phyloP scores from a whole-genome alignment of 2,113 vertebrate genomes.

The Lepisosteus osseus region DNA sequence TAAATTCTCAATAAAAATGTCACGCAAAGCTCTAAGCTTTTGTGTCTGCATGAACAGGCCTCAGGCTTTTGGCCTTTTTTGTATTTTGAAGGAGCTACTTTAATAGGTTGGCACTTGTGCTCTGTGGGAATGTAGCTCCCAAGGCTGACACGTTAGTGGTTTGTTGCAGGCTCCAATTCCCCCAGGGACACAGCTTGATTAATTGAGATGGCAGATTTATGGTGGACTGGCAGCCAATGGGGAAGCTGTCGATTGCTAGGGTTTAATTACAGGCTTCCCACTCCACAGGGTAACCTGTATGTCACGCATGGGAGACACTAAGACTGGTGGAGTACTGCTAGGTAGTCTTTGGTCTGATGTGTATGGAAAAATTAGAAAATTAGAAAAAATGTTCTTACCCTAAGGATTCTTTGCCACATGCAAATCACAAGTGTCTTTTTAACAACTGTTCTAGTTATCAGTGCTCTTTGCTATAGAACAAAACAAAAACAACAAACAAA shows the following conservation, averaged over 20 bases:
- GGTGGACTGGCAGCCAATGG: conserved; percentile 39
- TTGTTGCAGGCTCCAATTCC: conserved; percentile 47
- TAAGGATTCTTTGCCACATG: too few species aligned
- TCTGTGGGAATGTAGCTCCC: conserved; percentile 37
- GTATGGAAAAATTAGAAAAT: conserved; percentile 1
- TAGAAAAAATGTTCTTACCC: background rate
- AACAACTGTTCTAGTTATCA: background rate
- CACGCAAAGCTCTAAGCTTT: conserved; percentile 2
- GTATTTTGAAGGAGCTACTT: conserved; percentile 24
- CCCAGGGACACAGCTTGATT: conserved; percentile 50
- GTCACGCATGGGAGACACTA: conserved; percentile 37
- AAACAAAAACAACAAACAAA: too few species aligned
- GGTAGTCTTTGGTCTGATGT: conserved; percentile 47
- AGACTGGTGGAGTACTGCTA: conserved; percentile 52
- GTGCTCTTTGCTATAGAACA: too few species aligned
- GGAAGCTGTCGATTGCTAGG: conserved; percentile 33
- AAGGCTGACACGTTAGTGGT: conserved; percentile 42
- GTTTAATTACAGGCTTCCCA: conserved; percentile 56
- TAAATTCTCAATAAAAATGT: conserved; percentile 2
- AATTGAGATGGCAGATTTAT: conserved; percentile 62
- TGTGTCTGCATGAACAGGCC: background rate
- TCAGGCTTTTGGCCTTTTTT: background rate
- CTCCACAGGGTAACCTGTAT: conserved; percentile 43
- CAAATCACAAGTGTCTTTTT: background rate
- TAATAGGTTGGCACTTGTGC: conserved; percentile 23